phyloP scores from a whole-genome alignment of 2,797 vertebrate genomes.

The Telmatherina bonti region DNA sequence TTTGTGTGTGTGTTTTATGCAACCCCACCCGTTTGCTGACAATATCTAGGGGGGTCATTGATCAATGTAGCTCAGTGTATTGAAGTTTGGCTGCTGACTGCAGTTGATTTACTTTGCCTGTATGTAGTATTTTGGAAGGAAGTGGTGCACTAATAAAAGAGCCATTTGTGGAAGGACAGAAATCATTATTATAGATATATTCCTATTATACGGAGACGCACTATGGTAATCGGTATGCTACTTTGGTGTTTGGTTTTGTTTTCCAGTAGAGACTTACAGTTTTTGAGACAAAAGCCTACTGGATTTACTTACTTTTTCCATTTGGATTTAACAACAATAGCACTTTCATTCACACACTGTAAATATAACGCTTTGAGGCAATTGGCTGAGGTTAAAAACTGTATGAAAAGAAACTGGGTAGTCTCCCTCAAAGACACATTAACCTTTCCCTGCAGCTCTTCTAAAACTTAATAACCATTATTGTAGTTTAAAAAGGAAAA shows the following conservation, averaged over 20 bases:
- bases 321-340: neutral
- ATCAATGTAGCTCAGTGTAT: slow-evolving; percentile 28
- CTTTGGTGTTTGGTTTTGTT: no score
- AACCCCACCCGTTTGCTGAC: slow-evolving; percentile 24
- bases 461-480: neutral
- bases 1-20: slow-evolving; percentile 17
- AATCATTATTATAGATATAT: no score
- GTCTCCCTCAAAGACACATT: neutral
- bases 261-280: neutral
- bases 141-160: neutral
- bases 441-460: neutral
- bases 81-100: slow-evolving; percentile 38
- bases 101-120: slow-evolving; percentile 20
- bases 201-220: neutral
- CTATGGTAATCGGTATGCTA: neutral
- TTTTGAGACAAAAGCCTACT: neutral
- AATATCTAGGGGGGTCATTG: slow-evolving; percentile 26
- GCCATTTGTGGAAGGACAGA: slow-evolving; percentile 1
- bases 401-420: neutral
- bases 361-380: neutral
- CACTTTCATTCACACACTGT: neutral
- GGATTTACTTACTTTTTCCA: neutral
- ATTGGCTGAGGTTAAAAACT: neutral
- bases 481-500: neutral
- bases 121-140: slow-evolving; percentile 23